Conservation (phyloP, 2,888 invertebrate genomes). For the Criorhina ranunculi region DNA sequence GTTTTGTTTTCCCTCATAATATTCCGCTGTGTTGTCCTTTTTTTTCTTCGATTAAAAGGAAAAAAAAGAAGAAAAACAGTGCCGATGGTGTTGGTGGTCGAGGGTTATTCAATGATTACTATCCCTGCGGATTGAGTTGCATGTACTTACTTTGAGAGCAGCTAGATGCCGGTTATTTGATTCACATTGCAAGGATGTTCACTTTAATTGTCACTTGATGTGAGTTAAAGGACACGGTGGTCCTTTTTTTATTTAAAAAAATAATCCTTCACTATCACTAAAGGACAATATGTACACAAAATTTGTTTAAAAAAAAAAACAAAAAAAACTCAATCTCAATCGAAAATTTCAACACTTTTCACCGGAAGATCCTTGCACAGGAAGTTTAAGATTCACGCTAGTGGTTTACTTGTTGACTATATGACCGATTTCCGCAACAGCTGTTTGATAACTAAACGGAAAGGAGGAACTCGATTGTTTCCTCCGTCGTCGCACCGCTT, state of each 20-base stretch:
- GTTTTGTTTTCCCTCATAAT: constrained; percentile 69
- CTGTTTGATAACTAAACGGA: constrained; percentile 75
- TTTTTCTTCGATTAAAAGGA: constrained; percentile 61
- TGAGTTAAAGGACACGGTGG: background rate
- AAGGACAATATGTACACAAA: no score
- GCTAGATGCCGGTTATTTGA: constrained; percentile 31
- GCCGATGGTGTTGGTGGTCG: constrained; percentile 21
- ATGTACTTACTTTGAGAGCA: constrained; percentile 58
- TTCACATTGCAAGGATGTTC: constrained; percentile 18
- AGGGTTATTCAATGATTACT: constrained; percentile 51
- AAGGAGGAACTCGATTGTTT: constrained; percentile 73
- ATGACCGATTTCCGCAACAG: constrained; percentile 77
- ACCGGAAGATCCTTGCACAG: constrained; percentile 15
- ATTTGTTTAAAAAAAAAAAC: no score
- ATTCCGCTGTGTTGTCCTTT: constrained; percentile 55
- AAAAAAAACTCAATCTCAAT: no score
- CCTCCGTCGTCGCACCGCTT: constrained; percentile 52
- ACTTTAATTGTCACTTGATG: constrained; percentile 10
- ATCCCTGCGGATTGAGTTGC: constrained; percentile 44
- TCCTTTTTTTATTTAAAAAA: background rate
- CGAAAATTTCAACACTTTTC: background rate
- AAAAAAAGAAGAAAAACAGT: constrained; percentile 44
- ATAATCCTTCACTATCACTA: constrained; percentile 12
- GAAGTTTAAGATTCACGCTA: constrained; percentile 25
- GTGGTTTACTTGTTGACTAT: constrained; percentile 69